Base-by-base conservation (phyloP, 2,113 vertebrate species). In the Rhineura floridana region DNA sequence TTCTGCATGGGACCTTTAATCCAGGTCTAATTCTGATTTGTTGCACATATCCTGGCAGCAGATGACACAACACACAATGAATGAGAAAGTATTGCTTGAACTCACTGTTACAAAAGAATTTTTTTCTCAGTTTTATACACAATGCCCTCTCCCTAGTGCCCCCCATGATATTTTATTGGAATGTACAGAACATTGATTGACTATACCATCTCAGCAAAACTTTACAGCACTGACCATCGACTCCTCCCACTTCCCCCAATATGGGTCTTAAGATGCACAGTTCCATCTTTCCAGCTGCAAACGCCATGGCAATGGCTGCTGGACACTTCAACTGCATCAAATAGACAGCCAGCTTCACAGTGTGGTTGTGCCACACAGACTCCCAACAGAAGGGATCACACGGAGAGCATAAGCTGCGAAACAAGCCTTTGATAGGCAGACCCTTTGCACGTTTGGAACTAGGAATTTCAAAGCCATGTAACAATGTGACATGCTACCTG, bases 141-240 rank as follows among this genome's bases (percentile, higher is more conserved):
- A 59, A 59, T 1, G 55, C 55, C 5, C 55, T 59, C 55, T 59
- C 55, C 55, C 21, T 19, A 1, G 19, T 19, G 17, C 15, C 15
- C 19, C 55, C 55, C 21, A 19, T 59, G 55, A 19, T 21, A 0
- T 59, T 59, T 59, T 59, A 59, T 19, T 59, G 55, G 55, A 21
- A 59, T 59, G 21, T 59, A 59, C 55, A 59, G 21, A 59, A 59
- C 21, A 19, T 19, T 59, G 55, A 19, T 59, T 59, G 55, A 59
- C 21, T 59, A 59, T 59, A 59, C 55, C 19, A 19, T 59, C 17
- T 59, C 55, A 59, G 15, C 55, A 59, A 59, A 59, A 59, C 55
- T 59, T 59, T 59, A 13, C 55, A 59, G 21, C 17, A 59, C 55
- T 19, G 6, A 4, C 0, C 59, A 0, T 39, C 21, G 46, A 36